Percentiles rank a stretch among this genome's conserved stretches.
Evolutionary conservation across 2,113 vertebrate genomes (phyloP).

Genomic region (Ancistrus triradiatus): DNA sequence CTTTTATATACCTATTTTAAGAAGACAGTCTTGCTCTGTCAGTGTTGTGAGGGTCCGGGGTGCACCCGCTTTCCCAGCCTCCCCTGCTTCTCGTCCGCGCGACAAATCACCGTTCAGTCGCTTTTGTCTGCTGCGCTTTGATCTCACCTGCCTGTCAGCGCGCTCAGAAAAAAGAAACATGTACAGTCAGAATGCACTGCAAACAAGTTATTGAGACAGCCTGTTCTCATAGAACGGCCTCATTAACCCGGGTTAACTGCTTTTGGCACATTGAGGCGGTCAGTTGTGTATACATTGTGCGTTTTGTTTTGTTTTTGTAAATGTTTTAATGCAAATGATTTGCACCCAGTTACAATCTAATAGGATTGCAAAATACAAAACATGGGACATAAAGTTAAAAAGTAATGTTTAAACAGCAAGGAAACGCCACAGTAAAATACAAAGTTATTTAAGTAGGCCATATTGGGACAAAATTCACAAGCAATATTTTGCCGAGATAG

Average conservation of each 20-base stretch:
- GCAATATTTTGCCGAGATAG: too few relatives aligned
- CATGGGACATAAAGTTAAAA: too few relatives aligned
- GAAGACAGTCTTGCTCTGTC: slow-evolving; percentile 75
- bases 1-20: slow-evolving; percentile 93
- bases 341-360: too few relatives aligned
- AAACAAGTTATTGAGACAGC: slow-evolving; percentile 88
- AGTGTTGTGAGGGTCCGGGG: slow-evolving; percentile 84
- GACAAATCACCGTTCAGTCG: slow-evolving; percentile 92
- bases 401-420: too few relatives aligned
- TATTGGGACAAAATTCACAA: too few relatives aligned
- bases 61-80: slow-evolving; percentile 79
- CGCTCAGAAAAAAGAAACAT: slow-evolving; percentile 74
- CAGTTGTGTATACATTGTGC: too few relatives aligned
- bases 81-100: slow-evolving; percentile 84
- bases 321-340: too few relatives aligned
- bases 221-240: slow-evolving; percentile 64
- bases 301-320: too few relatives aligned
- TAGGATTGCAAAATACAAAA: too few relatives aligned
- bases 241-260: slow-evolving; percentile 62
- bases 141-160: slow-evolving; percentile 94
- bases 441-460: too few relatives aligned
- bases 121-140: slow-evolving; percentile 87
- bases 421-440: too few relatives aligned
- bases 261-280: too few relatives aligned
- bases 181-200: slow-evolving; percentile 85